Evolutionary conservation across 2,888 invertebrate species (phyloP), one percentile per base, ranked within the genome.

Genomic region (Syrista parreyssii): DNA sequence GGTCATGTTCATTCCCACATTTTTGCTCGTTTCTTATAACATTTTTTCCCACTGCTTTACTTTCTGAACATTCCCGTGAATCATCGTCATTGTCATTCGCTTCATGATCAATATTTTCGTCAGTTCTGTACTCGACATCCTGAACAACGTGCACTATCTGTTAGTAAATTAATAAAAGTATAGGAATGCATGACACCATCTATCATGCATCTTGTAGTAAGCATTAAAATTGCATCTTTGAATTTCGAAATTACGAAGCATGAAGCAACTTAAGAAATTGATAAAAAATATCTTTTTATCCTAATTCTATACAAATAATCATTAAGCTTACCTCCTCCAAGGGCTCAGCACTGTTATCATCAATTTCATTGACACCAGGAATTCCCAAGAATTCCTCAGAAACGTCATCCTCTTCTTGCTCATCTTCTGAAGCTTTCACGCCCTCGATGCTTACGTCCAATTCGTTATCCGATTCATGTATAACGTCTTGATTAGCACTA

Each of bases 301-400:
- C 0, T 40, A 40, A 4, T 15, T 55, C 0, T 9, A 55, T 2
- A 23, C 1, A 55, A 55, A 55, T 23, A 55, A 36, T 30, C 35
- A 1, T 55, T 36, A 72, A 79, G 76, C 85, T 83, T 86, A 91
- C 91, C 87, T 91, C 91, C 84, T 91, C 90, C 81, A 91, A 86
- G 36, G 90, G 90, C 77, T 89, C 90, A 55, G 85, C 86, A 80
- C 87, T 89, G 77, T 89, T 86, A 36, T 88, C 87, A 68, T 89
- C 88, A 35, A 89, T 86, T 78, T 88, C 89, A 73, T 85, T 82
- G 77, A 89, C 81, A 68, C 86, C 89, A 74, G 89, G 85, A 80
- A 88, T 86, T 73, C 81, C 79, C 75, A 84, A 33, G 76, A 84
- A 88, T 77, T 87, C 86, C 76, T 81, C 83, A 23, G 79, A 76